These are phyloP conservation scores for Geococcyx californianus DNA, from an alignment of 2,113 vertebrate species.

Conservation along the genomic window DNA sequence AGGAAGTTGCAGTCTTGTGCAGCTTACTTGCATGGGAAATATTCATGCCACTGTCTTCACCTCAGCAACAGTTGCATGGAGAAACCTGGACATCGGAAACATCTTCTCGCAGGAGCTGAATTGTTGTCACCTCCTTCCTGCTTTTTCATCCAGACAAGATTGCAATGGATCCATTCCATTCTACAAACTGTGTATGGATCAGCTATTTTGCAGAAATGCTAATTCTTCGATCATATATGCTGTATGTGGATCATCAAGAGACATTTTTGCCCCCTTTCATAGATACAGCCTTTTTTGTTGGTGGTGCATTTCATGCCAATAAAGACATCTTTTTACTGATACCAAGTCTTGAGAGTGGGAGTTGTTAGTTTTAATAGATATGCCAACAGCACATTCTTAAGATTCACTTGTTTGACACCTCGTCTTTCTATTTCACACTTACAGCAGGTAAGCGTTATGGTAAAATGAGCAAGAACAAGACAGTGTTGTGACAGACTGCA, in stretches of 20 bases:
- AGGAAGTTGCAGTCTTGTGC: neutral
- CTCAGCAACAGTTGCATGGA: accelerated
- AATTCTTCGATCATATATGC: neutral
- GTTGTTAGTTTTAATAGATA: neutral
- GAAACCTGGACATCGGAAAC: neutral
- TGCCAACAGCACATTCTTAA: neutral
- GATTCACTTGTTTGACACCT: neutral
- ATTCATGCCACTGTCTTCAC: neutral
- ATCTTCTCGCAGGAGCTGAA: neutral
- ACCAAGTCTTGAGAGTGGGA: neutral
- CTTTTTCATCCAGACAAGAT: no score
- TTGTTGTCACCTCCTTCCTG: neutral
- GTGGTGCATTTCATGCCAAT: neutral
- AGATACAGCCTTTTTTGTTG: neutral
- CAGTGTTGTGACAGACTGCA: neutral
- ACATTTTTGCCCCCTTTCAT: neutral
- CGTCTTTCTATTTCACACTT: neutral
- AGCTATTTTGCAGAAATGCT: neutral
- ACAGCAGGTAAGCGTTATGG: neutral
- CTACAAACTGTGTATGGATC: neutral
- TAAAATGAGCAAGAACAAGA: neutral
- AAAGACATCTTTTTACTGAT: neutral
- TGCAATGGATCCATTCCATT: neutral
- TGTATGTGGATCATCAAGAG: neutral
- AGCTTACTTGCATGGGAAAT: no score